phyloP scores from a whole-genome alignment of 1,140 invertebrate species.

The Trissolcus basalis region DNA sequence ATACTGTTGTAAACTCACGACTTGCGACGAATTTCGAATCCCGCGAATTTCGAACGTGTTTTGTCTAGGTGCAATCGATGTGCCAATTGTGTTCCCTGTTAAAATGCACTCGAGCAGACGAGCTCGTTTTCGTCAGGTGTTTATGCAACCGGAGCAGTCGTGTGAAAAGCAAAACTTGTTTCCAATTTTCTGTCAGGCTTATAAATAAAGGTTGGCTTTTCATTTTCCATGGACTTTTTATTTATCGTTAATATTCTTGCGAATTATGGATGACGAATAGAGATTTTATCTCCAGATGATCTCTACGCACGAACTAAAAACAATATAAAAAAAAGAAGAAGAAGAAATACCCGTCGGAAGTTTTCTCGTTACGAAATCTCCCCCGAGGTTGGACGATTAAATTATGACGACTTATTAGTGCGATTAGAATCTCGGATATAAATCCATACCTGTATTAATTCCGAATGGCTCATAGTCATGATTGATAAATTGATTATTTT shows the following conservation, averaged over 20 bases:
- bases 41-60: conserved; percentile 24
- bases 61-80: background rate
- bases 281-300: background rate
- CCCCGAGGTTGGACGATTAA: conserved; percentile 33
- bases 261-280: too few relatives aligned
- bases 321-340: conserved; percentile 33
- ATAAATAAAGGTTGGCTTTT: background rate
- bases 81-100: conserved; percentile 30
- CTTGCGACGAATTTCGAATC: conserved; percentile 48
- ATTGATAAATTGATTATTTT: conserved; percentile 50
- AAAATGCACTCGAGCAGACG: conserved; percentile 16
- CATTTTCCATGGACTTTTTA: too few relatives aligned
- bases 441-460: conserved; percentile 16
- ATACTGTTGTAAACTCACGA: conserved; percentile 51
- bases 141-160: conserved; percentile 24
- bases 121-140: conserved; percentile 10
- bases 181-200: background rate
- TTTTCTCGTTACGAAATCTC: conserved; percentile 35
- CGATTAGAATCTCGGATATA: conserved; percentile 43
- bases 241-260: too few relatives aligned
- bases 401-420: conserved; percentile 53
- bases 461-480: conserved; percentile 44
- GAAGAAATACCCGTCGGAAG: conserved; percentile 33
- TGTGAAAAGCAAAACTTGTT: background rate
- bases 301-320: conserved; percentile 11